phyloP scores from a whole-genome alignment of 2,113 vertebrate species.

The Megaceryle maxima region DNA sequence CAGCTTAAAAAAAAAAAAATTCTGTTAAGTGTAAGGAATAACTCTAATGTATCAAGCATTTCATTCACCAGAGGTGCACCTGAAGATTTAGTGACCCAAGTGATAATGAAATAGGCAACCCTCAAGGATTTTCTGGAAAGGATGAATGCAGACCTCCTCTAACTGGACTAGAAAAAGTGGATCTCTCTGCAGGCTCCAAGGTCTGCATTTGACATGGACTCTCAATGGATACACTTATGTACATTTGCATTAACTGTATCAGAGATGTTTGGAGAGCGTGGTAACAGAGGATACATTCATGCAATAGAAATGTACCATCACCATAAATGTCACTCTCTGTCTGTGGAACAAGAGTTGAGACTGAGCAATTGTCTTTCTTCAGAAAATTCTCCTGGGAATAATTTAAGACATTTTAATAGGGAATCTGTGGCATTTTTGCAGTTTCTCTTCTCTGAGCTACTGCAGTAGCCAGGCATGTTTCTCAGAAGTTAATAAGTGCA shows the following conservation, averaged over 20 bases:
- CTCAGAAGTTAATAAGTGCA: neutral
- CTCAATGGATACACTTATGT: neutral
- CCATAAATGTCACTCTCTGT: neutral
- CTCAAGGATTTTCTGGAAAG: neutral
- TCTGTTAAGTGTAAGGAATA: neutral
- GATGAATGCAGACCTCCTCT: neutral
- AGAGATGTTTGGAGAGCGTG: neutral
- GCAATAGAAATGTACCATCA: neutral
- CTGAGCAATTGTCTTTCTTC: neutral
- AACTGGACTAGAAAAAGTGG: neutral
- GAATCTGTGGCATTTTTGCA: neutral
- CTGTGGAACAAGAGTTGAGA: neutral
- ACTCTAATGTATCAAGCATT: neutral
- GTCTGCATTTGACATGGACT: neutral
- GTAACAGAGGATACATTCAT: neutral
- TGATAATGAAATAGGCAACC: neutral
- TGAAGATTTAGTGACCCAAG: neutral
- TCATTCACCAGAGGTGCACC: neutral
- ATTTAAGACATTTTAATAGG: neutral
- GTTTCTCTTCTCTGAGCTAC: neutral
- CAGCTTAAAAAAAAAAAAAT: neutral
- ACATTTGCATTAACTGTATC: neutral
- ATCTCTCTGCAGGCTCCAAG: neutral
- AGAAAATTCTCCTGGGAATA: neutral
- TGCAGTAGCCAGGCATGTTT: neutral